A percentile compares a stretch with the other conserved stretches of the same genome.
phyloP scores from a whole-genome alignment of 1,140 invertebrate genomes.

The Lasaia peninsularis region DNA sequence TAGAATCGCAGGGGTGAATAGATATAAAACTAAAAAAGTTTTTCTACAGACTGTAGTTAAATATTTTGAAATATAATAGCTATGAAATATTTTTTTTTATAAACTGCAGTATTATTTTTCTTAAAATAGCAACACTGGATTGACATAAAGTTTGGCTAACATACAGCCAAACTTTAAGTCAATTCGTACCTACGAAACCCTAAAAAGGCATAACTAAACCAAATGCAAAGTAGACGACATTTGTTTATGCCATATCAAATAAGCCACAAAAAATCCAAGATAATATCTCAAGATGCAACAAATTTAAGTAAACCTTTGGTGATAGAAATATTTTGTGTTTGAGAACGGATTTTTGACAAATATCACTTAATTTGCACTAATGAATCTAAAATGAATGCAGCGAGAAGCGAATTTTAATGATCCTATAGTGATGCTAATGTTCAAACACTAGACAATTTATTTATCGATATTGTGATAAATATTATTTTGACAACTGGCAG shows the following conservation, averaged over 20 bases:
- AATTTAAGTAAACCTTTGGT: conserved; percentile 9
- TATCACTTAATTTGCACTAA: conserved; percentile 74
- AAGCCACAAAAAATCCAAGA: background rate
- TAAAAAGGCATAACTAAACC: conserved; percentile 50
- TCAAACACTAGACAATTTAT: background rate
- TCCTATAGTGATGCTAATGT: background rate
- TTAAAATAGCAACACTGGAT: too few species aligned
- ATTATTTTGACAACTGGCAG: background rate
- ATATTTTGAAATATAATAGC: too few species aligned
- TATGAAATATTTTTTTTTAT: too few species aligned
- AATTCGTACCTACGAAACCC: too few species aligned
- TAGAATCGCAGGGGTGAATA: too few species aligned
- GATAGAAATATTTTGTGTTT: conserved; percentile 66
- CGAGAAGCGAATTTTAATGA: background rate
- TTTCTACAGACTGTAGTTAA: too few species aligned
- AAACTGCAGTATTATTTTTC: too few species aligned
- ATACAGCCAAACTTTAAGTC: too few species aligned
- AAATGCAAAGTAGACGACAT: conserved; percentile 43
- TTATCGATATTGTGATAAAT: background rate
- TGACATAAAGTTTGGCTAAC: too few species aligned
- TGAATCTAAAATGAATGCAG: conserved; percentile 64
- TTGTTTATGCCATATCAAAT: conserved; percentile 23
- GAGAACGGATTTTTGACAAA: conserved; percentile 62
- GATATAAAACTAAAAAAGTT: too few species aligned
- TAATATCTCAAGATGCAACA: conserved; percentile 1